phyloP scores from a whole-genome alignment of 2,797 vertebrate species.

The Crocidura indochinensis region DNA sequence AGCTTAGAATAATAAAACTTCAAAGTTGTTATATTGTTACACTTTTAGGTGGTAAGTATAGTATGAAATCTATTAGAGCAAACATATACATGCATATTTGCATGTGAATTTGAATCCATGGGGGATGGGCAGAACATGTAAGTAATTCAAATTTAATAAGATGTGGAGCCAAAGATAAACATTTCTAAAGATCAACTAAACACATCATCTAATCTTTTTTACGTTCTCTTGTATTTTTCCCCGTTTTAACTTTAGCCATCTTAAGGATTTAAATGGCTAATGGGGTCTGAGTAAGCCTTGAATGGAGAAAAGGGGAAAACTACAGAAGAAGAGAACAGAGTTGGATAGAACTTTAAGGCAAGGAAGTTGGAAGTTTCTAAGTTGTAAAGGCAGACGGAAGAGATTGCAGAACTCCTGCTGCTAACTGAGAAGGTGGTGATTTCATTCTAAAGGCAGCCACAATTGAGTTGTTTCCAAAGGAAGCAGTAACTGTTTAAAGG shows the following conservation, averaged over 20 bases:
- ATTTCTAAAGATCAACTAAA: background rate
- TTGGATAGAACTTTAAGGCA: background rate
- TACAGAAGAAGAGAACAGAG: background rate
- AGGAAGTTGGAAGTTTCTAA: background rate
- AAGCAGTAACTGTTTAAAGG: constrained; percentile 67
- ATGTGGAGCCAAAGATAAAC: background rate
- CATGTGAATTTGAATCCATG: background rate
- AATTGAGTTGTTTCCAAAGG: constrained; percentile 50
- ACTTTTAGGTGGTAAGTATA: background rate
- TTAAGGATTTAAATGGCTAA: background rate
- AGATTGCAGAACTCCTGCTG: background rate
- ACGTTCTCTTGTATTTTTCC: background rate
- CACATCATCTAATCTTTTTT: background rate
- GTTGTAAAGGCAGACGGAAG: background rate
- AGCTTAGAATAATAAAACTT: constrained; percentile 50
- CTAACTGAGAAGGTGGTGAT: constrained; percentile 53
- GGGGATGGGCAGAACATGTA: too few species aligned
- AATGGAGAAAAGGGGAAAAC: too few species aligned
- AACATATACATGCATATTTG: background rate
- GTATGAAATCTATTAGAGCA: too few species aligned
- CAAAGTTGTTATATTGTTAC: background rate
- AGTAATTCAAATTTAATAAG: background rate
- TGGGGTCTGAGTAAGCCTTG: too few species aligned
- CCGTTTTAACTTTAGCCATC: background rate
- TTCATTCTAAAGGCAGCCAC: constrained; percentile 70